These are phyloP conservation scores for Alauda arvensis DNA, from an alignment of 2,797 vertebrate genomes.

Conservation along the genomic window DNA sequence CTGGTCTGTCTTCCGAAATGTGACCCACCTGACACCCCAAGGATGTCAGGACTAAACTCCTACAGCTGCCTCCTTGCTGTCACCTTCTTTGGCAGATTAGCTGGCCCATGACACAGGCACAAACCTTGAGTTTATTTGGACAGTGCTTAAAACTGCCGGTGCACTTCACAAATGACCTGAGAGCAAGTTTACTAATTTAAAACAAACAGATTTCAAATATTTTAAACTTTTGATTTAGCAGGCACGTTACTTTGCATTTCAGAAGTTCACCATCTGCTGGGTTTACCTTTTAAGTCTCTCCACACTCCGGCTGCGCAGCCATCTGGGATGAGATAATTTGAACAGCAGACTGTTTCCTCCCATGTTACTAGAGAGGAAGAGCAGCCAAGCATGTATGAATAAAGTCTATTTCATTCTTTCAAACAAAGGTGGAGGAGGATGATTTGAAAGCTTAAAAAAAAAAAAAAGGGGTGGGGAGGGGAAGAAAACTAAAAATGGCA, in stretches of 20 bases:
- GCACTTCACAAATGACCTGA: conserved; percentile 37
- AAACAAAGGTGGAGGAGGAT: conserved; percentile 61
- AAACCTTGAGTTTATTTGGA: background rate
- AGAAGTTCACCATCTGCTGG: conserved; percentile 65
- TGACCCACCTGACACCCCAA: background rate
- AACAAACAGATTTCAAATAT: conserved; percentile 55
- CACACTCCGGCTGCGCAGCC: conserved; percentile 50
- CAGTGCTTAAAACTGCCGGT: background rate
- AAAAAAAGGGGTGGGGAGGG: background rate
- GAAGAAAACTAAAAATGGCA: conserved; percentile 40
- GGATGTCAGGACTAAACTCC: background rate
- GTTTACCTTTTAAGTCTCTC: conserved; percentile 64
- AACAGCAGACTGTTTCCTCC: conserved; percentile 64
- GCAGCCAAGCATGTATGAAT: conserved; percentile 67
- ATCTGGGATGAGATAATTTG: conserved; percentile 66
- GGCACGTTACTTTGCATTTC: conserved; percentile 42
- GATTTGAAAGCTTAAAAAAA: conserved; percentile 17
- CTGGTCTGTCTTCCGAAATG: background rate
- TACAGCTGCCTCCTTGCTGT: background rate
- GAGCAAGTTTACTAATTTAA: conserved; percentile 39
- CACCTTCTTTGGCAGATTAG: background rate
- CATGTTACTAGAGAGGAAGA: conserved; percentile 65
- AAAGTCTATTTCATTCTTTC: conserved; percentile 65
- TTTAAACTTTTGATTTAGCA: conserved; percentile 60
- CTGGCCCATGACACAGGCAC: background rate